Percentiles rank a stretch among this genome's conserved stretches.
Evolutionary conservation across 2,888 invertebrate species (phyloP).

Genomic region (Xestia xanthographa): DNA sequence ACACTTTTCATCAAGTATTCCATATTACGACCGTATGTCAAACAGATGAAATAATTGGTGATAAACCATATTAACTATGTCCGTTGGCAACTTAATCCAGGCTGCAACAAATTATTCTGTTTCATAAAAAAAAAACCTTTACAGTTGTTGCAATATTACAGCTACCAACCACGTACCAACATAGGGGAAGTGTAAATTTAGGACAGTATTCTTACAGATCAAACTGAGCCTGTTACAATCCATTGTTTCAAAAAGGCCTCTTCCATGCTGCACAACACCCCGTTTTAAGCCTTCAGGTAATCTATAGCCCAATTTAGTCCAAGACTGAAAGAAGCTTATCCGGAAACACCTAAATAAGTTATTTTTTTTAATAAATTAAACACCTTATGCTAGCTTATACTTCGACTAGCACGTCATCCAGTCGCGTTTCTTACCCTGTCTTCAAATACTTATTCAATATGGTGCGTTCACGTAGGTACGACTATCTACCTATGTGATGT

Average conservation of each 20-base stretch:
- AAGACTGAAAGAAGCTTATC: not conserved
- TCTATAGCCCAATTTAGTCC: not conserved
- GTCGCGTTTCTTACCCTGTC: not conserved
- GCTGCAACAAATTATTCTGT: not conserved
- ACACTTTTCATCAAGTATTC: not conserved
- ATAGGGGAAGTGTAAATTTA: not conserved
- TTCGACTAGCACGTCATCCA: constrained; percentile 15
- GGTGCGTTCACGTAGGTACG: not conserved
- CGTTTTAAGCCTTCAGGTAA: too few species aligned
- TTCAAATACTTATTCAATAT: not conserved
- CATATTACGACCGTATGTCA: not conserved
- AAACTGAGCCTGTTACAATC: not conserved
- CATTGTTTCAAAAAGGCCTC: not conserved
- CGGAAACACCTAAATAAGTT: not conserved
- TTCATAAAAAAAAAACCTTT: not conserved
- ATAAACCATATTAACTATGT: not conserved
- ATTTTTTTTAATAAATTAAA: not conserved
- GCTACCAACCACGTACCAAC: not conserved
- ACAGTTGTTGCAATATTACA: not conserved
- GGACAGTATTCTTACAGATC: not conserved
- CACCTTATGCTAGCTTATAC: not conserved
- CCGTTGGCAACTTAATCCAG: not conserved
- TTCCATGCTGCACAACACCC: not conserved
- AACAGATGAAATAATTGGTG: not conserved
- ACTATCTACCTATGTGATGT: not conserved